These are phyloP conservation scores for Didymodactylos carnosus DNA, from an alignment of 2,888 invertebrate genomes.

Conservation along the genomic window DNA sequence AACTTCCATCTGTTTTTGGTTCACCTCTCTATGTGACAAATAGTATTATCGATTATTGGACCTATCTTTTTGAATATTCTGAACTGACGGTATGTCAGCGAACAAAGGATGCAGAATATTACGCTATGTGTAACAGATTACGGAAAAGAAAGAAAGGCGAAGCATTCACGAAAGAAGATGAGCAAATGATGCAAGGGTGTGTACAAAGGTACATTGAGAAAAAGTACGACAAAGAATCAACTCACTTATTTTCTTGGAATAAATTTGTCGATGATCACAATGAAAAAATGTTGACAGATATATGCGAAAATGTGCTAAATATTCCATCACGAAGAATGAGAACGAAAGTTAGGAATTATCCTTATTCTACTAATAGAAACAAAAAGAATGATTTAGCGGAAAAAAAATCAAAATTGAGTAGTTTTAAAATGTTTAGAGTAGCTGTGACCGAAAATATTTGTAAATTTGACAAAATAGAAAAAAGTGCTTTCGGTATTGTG, in stretches of 20 bases:
- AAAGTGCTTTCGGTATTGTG: neutral
- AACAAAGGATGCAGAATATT: neutral
- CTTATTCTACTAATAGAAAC: too few species aligned
- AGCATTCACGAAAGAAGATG: neutral
- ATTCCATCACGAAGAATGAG: neutral
- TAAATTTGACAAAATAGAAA: neutral
- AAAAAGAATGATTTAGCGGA: too few species aligned
- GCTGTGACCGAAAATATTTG: too few species aligned
- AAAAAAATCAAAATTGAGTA: too few species aligned
- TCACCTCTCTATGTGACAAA: neutral
- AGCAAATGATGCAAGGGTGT: neutral
- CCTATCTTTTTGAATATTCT: slow-evolving; percentile 12
- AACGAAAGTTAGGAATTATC: too few species aligned
- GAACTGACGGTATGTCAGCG: neutral
- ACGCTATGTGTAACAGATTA: neutral
- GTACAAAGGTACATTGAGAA: neutral
- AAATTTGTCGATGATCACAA: neutral
- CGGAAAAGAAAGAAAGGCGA: neutral
- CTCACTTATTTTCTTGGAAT: neutral
- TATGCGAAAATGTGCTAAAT: neutral
- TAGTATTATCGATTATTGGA: slow-evolving; percentile 15
- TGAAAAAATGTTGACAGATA: neutral
- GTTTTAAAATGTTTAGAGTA: too few species aligned
- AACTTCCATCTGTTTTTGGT: slow-evolving; percentile 13
- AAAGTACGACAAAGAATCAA: neutral